These are phyloP conservation scores for Triops longicaudatus DNA, from an alignment of 1,140 invertebrate species.

Conservation along the genomic window DNA sequence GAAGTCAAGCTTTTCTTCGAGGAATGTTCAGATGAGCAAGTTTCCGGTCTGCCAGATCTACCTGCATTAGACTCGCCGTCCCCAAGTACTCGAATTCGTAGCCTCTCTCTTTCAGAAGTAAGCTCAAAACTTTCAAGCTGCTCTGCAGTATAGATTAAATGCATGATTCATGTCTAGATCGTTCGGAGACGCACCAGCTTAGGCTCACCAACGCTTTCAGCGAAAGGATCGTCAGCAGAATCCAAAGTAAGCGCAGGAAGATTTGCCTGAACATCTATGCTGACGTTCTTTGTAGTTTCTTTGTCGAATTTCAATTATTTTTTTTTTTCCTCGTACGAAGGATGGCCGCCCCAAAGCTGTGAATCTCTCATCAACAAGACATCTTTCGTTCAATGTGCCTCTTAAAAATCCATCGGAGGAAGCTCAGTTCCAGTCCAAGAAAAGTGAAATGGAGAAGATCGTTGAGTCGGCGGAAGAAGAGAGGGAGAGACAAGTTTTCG, in stretches of 20 bases:
- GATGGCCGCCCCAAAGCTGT: background rate
- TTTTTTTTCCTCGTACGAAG: background rate
- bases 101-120: background rate
- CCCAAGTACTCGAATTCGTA: background rate
- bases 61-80: background rate
- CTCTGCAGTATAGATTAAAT: too few species aligned
- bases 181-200: background rate
- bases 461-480: background rate
- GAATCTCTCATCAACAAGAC: background rate
- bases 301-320: background rate
- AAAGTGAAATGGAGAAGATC: background rate
- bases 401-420: background rate
- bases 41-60: background rate
- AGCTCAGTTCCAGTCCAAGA: background rate
- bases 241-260: background rate
- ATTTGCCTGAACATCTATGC: background rate
- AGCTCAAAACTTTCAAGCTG: background rate
- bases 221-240: background rate
- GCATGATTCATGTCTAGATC: background rate
- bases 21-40: background rate
- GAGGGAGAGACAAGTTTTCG: background rate
- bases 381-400: background rate
- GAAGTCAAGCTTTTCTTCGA: conserved; percentile 35
- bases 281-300: background rate
- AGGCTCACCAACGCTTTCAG: background rate